Percentiles rank a stretch among this genome's conserved stretches.
Conservation (phyloP, 2,888 invertebrate species). For the Lasioglossum oenotherae region DNA sequence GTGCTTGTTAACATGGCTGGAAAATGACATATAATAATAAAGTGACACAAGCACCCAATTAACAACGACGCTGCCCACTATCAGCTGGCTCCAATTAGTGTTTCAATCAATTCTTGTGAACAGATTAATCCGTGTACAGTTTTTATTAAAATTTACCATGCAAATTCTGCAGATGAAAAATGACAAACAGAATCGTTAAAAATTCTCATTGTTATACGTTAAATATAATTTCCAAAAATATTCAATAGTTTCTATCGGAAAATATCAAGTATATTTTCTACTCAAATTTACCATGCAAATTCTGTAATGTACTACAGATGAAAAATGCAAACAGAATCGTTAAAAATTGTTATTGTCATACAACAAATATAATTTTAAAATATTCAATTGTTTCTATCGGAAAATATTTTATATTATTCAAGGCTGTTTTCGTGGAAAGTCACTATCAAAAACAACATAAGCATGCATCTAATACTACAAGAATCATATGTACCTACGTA, state of each 20-base stretch:
- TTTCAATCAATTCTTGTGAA: not conserved
- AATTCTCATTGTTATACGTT: not conserved
- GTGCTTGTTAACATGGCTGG: not conserved
- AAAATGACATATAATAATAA: not conserved
- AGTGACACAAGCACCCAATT: not conserved
- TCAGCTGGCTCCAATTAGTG: not conserved
- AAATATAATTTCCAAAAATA: not conserved
- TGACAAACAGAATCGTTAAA: not conserved
- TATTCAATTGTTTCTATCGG: not conserved
- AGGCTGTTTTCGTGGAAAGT: not conserved
- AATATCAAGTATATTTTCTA: not conserved
- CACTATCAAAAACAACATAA: not conserved
- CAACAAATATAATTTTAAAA: not conserved
- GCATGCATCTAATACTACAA: not conserved
- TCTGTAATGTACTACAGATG: not conserved
- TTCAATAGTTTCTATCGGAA: not conserved
- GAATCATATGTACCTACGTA: conserved; percentile 15
- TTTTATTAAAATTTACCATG: not conserved
- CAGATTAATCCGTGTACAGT: no score
- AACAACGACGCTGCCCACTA: not conserved
- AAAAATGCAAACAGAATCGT: not conserved
- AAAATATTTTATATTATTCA: not conserved
- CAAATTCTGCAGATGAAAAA: not conserved
- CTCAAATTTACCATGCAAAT: not conserved
- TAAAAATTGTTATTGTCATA: not conserved